Evolutionary conservation across 2,797 vertebrate genomes (phyloP), one percentile per base, ranked within the genome.

Genomic region (Hyperoplus lanceolatus): DNA sequence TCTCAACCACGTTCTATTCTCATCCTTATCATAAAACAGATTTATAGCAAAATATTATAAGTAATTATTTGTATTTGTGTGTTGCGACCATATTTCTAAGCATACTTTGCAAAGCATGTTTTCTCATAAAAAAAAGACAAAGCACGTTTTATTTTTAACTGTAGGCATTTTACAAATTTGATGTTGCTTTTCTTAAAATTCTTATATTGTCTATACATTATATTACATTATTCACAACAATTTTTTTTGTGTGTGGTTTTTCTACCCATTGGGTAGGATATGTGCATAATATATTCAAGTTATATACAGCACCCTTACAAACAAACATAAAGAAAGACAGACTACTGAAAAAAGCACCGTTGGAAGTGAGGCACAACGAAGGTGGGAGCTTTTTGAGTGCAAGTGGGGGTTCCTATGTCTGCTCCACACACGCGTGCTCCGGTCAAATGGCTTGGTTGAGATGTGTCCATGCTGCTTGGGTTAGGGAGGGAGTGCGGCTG

Each of bases 191-290:
- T 96, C 95, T 97, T 97, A 97, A 97, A 98, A 96, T 92, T 91
- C 93, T 95, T 93, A 95, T 96, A 95, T 96, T 95, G 94, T 96
- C 96, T 98, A 93, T 97, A 97, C 96, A 97, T 94, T 96, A 97
- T 97, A 92, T 97, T 97, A 98, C 97, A 97, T 91, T 97, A 97
- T 97, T 96, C 96, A 97, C 96, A 98, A 95, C 87, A 92, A 94
- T 94, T 94, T 94, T 93, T 29, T 29, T 29, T 29, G 29, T 29
- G 29, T 90, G 90, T 95, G 93, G 93, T 93, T 95, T 93, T 95
- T 97, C 97, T 98, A 99, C 97, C 97, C 97, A 97, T 96, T 97
- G 97, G 97, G 97, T 97, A 98, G 97, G 96, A 97, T 97, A 97
- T 98, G 96, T 98, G 97, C 96, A 97, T 97, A 96, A 97, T 96